Evolutionary conservation across 2,797 vertebrate species (phyloP), one percentile per base, ranked within the genome.

Genomic region (Lateolabrax maculatus): DNA sequence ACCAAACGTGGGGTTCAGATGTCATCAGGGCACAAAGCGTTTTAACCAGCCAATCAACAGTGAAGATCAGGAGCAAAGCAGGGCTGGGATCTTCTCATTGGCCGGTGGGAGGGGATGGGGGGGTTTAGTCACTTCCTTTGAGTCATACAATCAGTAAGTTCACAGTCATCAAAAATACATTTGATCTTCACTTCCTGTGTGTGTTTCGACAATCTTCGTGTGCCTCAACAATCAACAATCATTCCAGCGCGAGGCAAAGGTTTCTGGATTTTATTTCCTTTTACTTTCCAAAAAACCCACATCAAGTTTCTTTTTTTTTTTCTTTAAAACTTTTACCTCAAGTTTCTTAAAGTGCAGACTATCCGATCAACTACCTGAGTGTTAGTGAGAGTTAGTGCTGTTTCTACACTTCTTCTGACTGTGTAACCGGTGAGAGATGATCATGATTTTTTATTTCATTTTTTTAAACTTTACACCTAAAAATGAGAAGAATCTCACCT

Each of bases 311-410:
- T 69, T 62, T 76, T 60, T 66, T 39, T 25, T 2, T 39, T 34
- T 60, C 61, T 61, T 75, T 61, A 9, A 48, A 62, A 78, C 77
- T 53, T 74, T 74, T 76, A 77, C 70, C 78, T 89, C 75, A 61
- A 83, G 61, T 81, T 77, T 86, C 60, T 89, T 94, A 95, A 95
- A 95, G 95, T 95, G 95, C 94, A 81, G 90, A 94, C 92, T 91
- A 93, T 85, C 90, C 71, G 56, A 84, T 83, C 82, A 71, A 70
- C 93, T 94, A 95, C 94, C 94, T 94, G 94, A 95, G 95, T 91
- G 90, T 93, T 87, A 84, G 79, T 84, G 90, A 67, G 87, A 78
- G 89, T 85, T 89, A 90, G 91, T 92, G 92, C 87, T 79, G 77
- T 71, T 92, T 82, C 90, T 90, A 90, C 65, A 62, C 63, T 44